These are phyloP conservation scores for Acanthopleura granulata DNA, from an alignment of 2,888 invertebrate genomes.

Conservation along the genomic window DNA sequence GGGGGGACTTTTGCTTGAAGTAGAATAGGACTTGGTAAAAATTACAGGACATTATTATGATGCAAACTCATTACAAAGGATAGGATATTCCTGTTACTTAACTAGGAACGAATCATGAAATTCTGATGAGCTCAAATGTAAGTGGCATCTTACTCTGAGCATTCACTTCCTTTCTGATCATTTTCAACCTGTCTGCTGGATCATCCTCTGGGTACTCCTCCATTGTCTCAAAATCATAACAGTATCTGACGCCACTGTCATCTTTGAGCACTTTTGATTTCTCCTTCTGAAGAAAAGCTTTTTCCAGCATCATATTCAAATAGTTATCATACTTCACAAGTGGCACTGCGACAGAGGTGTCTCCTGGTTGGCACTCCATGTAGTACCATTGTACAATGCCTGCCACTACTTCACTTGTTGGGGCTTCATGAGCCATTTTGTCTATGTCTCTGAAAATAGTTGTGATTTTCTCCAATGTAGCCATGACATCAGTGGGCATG, in stretches of 20 bases:
- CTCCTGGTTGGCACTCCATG: constrained; percentile 28
- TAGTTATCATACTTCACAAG: background rate
- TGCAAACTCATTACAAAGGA: too few relatives aligned
- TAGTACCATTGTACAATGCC: constrained; percentile 34
- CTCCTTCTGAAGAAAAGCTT: background rate
- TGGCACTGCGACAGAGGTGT: constrained; percentile 20
- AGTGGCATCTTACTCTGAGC: background rate
- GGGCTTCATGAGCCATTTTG: constrained; percentile 27
- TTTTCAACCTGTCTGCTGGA: background rate
- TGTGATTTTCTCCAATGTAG: constrained; percentile 31
- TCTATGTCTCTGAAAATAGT: constrained; percentile 28
- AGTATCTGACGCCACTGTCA: background rate
- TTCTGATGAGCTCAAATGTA: background rate
- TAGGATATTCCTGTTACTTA: too few relatives aligned
- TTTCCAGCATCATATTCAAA: background rate
- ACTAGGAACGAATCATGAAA: too few relatives aligned
- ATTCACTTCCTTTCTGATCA: background rate
- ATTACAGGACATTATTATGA: too few relatives aligned
- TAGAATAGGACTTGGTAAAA: too few relatives aligned
- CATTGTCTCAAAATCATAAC: background rate
- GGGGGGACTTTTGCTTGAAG: too few relatives aligned
- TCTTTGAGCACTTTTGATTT: background rate
- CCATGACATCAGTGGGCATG: constrained; percentile 28
- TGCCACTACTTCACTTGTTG: constrained; percentile 31
- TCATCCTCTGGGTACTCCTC: background rate